A percentile compares a stretch with the other conserved stretches of the same genome.
Evolutionary conservation across 2,113 vertebrate genomes (phyloP).

Genomic region (Tenebrosternarchus preto): DNA sequence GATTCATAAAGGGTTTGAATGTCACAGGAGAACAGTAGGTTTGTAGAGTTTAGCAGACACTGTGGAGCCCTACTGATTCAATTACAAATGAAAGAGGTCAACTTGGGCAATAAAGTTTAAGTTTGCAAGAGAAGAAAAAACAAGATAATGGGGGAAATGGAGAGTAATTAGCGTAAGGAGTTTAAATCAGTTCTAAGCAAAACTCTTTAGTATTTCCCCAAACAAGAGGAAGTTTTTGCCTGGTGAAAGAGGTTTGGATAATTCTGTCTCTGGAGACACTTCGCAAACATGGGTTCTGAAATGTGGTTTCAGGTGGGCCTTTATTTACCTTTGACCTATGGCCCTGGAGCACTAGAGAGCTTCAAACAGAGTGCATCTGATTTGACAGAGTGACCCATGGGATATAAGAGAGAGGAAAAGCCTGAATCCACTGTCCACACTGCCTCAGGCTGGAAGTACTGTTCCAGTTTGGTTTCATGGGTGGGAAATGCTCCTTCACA

Average conservation of each 20-base stretch:
- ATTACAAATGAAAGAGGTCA: background rate
- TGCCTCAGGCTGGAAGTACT: background rate
- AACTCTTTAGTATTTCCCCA: background rate
- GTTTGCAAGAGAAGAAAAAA: background rate
- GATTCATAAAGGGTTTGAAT: background rate
- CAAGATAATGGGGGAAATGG: slow-evolving; percentile 39
- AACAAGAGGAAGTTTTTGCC: slow-evolving; percentile 65
- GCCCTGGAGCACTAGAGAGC: slow-evolving; percentile 22
- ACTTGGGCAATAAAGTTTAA: background rate
- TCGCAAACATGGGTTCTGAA: slow-evolving; percentile 59
- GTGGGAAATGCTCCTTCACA: background rate
- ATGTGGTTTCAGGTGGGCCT: slow-evolving; percentile 51
- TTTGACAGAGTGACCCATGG: slow-evolving; percentile 28
- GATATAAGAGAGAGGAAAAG: background rate
- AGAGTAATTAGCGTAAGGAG: slow-evolving; percentile 57
- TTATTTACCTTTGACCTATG: slow-evolving; percentile 66
- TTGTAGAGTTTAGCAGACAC: background rate
- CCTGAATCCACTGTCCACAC: background rate
- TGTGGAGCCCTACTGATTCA: background rate
- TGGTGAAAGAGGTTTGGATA: slow-evolving; percentile 60
- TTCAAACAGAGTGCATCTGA: slow-evolving; percentile 39
- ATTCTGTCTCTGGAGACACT: slow-evolving; percentile 58
- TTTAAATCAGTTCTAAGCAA: slow-evolving; percentile 25
- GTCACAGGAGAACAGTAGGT: no score
- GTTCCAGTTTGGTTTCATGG: background rate